Base-by-base conservation (phyloP, 2,888 invertebrate genomes). In the Eremobia ochroleuca region DNA sequence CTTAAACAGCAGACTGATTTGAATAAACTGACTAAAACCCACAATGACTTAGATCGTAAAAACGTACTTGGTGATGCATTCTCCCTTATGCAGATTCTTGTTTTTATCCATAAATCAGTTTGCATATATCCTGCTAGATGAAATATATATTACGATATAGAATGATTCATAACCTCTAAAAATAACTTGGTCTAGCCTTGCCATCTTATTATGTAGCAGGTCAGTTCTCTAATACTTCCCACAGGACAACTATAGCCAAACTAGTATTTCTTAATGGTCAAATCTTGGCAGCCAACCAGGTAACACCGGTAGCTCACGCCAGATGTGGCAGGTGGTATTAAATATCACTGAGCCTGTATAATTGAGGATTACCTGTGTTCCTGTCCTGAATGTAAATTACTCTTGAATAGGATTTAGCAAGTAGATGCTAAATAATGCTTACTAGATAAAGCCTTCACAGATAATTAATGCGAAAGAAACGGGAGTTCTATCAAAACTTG, bases 331-430 rank as follows among this genome's bases (percentile, higher is more conserved):
- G 81, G 62, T 84, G 73, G 77, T 76, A 85, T 70, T 81, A 85
- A 84, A 84, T 84, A 85, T 84, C 66, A 73, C 75, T 31, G 74
- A 64, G 74, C 58, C 49, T 83, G 74, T 75, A 85, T 84, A 84
- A 84, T 84, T 81, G 75, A 85, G 77, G 64, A 85, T 81, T 81
- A 84, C 59, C 72, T 70, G 55, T 61, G 69, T 84, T 66, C 62
- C 85, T 85, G 81, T 55, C 59, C 55, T 67, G 83, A 84, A 75
- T 84, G 77, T 73, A 37, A 84, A 84, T 81, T 77, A 84, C 62
- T 77, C 74, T 75, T 84, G 85, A 81, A 81, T 66, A 64, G 65
- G 34, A 52, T 55, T 84, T 84, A 81, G 74, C 77, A 73, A 61
- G 66, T 67, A 58, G 6, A 64, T 58, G 81, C 9, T 81, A 81